These are phyloP conservation scores for Porites divaricata DNA, from an alignment of 92 coral and sea anemone species.

Conservation along the genomic window DNA sequence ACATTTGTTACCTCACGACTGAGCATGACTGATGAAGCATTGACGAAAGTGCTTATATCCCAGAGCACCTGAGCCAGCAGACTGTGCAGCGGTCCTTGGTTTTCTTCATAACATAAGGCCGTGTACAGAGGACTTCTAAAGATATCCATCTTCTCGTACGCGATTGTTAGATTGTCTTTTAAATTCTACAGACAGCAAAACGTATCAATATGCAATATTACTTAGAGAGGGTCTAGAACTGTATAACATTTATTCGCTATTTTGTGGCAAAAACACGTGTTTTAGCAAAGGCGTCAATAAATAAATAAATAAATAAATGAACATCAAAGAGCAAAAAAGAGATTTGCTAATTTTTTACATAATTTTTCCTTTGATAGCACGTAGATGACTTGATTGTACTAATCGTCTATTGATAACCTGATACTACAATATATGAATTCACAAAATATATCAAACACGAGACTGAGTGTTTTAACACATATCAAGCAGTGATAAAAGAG, in stretches of 20 bases:
- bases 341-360: too few relatives aligned
- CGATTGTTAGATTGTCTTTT: constrained; percentile 11
- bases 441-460: too few relatives aligned
- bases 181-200: background rate
- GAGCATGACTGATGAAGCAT: constrained; percentile 7
- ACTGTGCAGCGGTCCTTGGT: constrained; percentile 16
- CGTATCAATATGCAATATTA: background rate
- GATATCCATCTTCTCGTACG: constrained; percentile 3
- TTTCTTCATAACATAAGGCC: constrained; percentile 27
- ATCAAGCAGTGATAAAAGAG: too few relatives aligned
- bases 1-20: background rate
- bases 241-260: background rate
- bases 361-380: too few relatives aligned
- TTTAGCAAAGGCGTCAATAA: background rate
- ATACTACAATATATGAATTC: too few relatives aligned
- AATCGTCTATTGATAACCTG: too few relatives aligned
- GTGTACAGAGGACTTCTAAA: constrained; percentile 27
- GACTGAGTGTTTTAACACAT: too few relatives aligned
- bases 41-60: constrained; percentile 18
- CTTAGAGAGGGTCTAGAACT: background rate
- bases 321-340: too few relatives aligned
- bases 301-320: background rate
- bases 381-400: too few relatives aligned
- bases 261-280: background rate
- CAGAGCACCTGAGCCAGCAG: constrained; percentile 4